Conservation (phyloP, 2,797 vertebrate species). For the Phalanger gymnotis region DNA sequence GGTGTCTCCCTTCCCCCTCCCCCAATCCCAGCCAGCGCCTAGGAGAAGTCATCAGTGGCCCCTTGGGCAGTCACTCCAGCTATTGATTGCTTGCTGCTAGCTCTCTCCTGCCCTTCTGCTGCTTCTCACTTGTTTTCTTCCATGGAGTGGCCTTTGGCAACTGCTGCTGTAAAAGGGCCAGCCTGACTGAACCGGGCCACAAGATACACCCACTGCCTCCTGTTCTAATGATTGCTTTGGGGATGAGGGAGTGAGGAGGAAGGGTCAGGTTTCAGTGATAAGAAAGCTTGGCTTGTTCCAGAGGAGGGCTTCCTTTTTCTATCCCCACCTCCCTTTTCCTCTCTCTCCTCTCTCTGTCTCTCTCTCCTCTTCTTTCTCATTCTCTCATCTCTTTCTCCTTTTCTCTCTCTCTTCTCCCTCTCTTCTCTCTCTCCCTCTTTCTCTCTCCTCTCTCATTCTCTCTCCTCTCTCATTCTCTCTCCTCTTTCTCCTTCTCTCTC, state of each 20-base stretch:
- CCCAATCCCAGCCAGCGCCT: not conserved
- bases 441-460: not conserved
- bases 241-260: not conserved
- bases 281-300: conserved; percentile 45
- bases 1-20: not conserved
- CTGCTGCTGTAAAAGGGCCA: conserved; percentile 76
- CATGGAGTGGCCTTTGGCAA: conserved; percentile 78
- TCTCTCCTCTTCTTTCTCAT: not conserved
- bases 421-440: not conserved
- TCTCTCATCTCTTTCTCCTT: not conserved
- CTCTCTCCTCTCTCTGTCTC: not conserved
- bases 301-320: conserved; percentile 52
- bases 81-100: conserved; percentile 76
- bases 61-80: conserved; percentile 71
- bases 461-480: not conserved
- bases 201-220: conserved; percentile 76
- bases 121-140: conserved; percentile 79
- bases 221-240: conserved; percentile 76
- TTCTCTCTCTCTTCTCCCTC: not conserved
- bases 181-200: conserved; percentile 75
- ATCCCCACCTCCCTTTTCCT: not conserved
- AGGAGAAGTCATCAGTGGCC: conserved; percentile 46
- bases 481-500: not conserved
- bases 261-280: conserved; percentile 42
- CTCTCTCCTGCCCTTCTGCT: conserved; percentile 69